Conservation (phyloP, 2,888 invertebrate species). For the Aproaerema taeniolella region DNA sequence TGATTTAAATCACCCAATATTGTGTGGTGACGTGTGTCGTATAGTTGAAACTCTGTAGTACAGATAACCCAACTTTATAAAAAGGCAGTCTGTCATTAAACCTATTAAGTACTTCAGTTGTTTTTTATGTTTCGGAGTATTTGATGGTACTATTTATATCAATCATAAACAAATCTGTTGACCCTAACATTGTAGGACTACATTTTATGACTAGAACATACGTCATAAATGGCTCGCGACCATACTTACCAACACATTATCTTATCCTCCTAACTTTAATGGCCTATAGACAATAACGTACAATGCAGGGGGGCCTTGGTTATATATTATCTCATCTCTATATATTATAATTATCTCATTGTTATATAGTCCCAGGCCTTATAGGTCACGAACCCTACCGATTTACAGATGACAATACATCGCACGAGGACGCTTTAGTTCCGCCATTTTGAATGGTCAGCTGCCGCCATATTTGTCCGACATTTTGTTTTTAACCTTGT, state of each 20-base stretch:
- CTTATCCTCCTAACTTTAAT: slow-evolving; percentile 29
- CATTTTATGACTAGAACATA: slow-evolving; percentile 1
- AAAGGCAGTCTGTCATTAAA: too few species aligned
- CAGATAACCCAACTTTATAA: too few species aligned
- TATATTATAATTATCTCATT: slow-evolving; percentile 60
- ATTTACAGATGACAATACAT: slow-evolving; percentile 31
- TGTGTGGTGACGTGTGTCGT: too few species aligned
- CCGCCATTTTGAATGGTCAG: slow-evolving; percentile 35
- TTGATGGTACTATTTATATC: too few species aligned
- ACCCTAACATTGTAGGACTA: too few species aligned
- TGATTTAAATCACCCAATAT: too few species aligned
- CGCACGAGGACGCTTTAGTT: slow-evolving; percentile 34
- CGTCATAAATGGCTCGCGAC: not conserved
- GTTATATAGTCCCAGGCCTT: slow-evolving; percentile 54
- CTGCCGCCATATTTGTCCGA: slow-evolving; percentile 28
- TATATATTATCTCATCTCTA: slow-evolving; percentile 63
- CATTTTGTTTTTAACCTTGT: slow-evolving; percentile 30
- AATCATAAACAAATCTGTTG: too few species aligned
- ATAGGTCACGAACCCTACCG: slow-evolving; percentile 42
- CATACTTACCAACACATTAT: slow-evolving; percentile 7
- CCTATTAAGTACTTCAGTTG: too few species aligned
- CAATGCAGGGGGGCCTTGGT: slow-evolving; percentile 50
- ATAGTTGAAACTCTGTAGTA: too few species aligned
- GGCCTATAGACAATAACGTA: slow-evolving; percentile 34
- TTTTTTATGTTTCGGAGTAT: too few species aligned